Conservation (phyloP, 2,888 invertebrate species). For the Nymphalis urticae region DNA sequence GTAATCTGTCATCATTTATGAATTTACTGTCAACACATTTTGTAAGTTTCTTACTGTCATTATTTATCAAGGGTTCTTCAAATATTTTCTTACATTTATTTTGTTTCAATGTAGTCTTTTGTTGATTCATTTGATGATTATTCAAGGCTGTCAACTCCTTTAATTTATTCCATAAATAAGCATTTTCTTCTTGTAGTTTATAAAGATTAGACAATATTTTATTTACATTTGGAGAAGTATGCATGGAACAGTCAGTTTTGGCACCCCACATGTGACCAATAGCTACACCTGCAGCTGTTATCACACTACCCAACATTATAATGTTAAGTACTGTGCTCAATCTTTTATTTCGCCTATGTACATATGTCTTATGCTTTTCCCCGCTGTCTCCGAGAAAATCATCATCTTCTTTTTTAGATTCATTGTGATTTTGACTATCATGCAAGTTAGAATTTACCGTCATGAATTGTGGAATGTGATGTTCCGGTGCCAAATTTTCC, state of each 20-base stretch:
- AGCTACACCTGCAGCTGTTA: conserved; percentile 75
- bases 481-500: conserved; percentile 51
- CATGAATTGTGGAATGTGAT: conserved; percentile 47
- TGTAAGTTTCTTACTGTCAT: conserved; percentile 54
- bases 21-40: conserved; percentile 65
- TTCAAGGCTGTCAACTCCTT: conserved; percentile 63
- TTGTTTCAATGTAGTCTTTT: conserved; percentile 53
- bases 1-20: conserved; percentile 44
- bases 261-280: conserved; percentile 79
- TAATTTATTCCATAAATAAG: conserved; percentile 66
- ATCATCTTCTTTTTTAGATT: conserved; percentile 54
- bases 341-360: conserved; percentile 73
- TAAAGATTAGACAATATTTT: conserved; percentile 75
- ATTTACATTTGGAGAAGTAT: conserved; percentile 67
- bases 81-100: conserved; percentile 70
- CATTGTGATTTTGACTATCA: conserved; percentile 45
- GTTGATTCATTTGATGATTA: conserved; percentile 53
- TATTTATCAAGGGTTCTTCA: conserved; percentile 66
- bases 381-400: conserved; percentile 61
- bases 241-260: conserved; percentile 67
- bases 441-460: conserved; percentile 46
- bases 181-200: conserved; percentile 77
- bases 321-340: conserved; percentile 74
- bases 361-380: conserved; percentile 72
- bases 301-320: conserved; percentile 74